phyloP scores from a whole-genome alignment of 2,888 invertebrate species.

The Bugula neritina region DNA sequence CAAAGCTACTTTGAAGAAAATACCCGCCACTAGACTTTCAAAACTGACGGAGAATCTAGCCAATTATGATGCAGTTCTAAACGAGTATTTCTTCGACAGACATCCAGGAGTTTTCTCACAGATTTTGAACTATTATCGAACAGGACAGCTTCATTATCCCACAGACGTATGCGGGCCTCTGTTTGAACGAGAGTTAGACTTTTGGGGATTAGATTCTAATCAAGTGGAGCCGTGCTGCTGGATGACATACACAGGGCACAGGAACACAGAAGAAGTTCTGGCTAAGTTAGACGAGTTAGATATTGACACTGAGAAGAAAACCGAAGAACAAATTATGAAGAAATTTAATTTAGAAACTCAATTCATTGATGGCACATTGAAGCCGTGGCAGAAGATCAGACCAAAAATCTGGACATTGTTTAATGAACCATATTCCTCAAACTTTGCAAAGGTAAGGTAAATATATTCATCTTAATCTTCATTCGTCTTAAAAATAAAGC shows the following conservation, averaged over 20 bases:
- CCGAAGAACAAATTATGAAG: constrained; percentile 92
- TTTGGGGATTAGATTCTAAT: constrained; percentile 98
- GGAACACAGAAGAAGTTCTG: constrained; percentile 96
- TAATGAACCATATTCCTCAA: constrained; percentile 98
- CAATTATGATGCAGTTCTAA: constrained; percentile 97
- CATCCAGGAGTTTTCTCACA: constrained; percentile 96
- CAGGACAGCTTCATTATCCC: constrained; percentile 96
- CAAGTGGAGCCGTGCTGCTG: constrained; percentile 99
- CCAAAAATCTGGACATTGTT: constrained; percentile 98
- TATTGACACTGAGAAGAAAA: constrained; percentile 90
- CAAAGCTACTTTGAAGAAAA: constrained; percentile 80
- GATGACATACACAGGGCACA: constrained; percentile 89
- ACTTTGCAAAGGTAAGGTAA: constrained; percentile 79
- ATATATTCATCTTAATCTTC: no score
- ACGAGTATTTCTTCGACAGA: constrained; percentile 96
- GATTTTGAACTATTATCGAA: constrained; percentile 90
- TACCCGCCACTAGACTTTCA: constrained; percentile 89
- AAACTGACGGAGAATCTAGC: constrained; percentile 91
- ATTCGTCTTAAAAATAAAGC: no score
- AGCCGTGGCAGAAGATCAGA: constrained; percentile 84
- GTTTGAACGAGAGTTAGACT: constrained; percentile 97
- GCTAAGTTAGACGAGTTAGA: constrained; percentile 94
- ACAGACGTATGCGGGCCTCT: constrained; percentile 98
- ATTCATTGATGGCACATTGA: constrained; percentile 54
- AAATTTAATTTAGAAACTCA: constrained; percentile 71